Evolutionary conservation across 2,888 invertebrate species (phyloP), one percentile per base, ranked within the genome.

Genomic region (Marronus borbonicus): DNA sequence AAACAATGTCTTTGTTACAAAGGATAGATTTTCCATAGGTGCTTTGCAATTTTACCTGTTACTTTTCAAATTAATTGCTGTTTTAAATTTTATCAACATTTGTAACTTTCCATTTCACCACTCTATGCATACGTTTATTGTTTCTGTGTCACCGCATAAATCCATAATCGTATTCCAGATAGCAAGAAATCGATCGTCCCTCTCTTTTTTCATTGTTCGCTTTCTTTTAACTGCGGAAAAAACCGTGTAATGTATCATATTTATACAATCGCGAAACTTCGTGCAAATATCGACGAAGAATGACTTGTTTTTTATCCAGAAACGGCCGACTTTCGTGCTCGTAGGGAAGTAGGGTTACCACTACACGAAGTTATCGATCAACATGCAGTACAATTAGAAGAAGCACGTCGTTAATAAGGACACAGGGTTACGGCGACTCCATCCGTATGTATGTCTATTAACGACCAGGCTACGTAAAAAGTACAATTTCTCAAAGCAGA

Each of bases 301-400:
- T 66, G 66, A 66, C 66, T 66, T 44, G 20, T 39, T 65, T 65
- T 66, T 66, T 66, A 66, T 66, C 44, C 39, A 49, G 66, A 66
- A 66, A 66, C 20, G 66, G 14, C 20, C n/a, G 66, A 12, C 14
- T 44, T 39, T 66, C 66, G 44, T 66, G 66, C 44, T 39, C 17
- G 44, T 36, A 28, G 3, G 3, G 66, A 66, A 60, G 24, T 60
- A 36, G 5, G 44, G 44, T 66, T 44, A n/a, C 66, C 20, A 66
- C 10, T 44, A 39, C 44, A 66, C 66, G 12, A 17, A 44, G n/a
- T 44, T 66, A 66, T 44, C 66, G 66, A 66, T 66, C 66, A 39
- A 66, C 17, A 39, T 66, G 66, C 66, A 66, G 66, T 66, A 66
- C 66, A 66, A 66, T 66, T 66, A 66, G 12, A 66, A 10, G 44